Conservation (phyloP, 2,888 invertebrate genomes). For the Stegana nigrithorax region DNA sequence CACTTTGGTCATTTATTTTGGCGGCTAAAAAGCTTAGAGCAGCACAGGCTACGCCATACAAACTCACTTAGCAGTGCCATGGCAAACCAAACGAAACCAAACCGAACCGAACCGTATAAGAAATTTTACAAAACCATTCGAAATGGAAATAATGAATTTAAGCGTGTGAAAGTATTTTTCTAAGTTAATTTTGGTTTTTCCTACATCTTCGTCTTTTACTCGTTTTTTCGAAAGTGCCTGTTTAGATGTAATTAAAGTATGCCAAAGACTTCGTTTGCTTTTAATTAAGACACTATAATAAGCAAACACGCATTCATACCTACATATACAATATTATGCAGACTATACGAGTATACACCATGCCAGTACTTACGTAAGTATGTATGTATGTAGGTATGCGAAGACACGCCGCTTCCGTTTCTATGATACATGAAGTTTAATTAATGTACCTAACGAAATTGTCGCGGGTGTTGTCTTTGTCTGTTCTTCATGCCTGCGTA, state of each 20-base stretch:
- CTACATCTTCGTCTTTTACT: not conserved
- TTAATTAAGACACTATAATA: constrained; percentile 1
- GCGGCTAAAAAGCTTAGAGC: not conserved
- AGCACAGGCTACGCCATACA: no score
- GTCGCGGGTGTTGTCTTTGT: not conserved
- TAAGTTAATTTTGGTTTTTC: not conserved
- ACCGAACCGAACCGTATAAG: not conserved
- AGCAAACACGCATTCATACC: no score
- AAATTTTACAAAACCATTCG: not conserved
- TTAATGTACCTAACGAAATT: not conserved
- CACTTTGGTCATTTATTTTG: not conserved
- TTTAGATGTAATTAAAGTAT: constrained; percentile 5
- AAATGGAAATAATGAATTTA: not conserved
- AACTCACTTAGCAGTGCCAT: no score
- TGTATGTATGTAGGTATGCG: not conserved
- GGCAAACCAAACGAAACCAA: not conserved
- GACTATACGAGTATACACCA: no score
- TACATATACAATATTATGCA: no score
- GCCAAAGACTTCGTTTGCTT: constrained; percentile 1
- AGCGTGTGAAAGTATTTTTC: constrained; percentile 6
- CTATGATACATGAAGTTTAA: not conserved
- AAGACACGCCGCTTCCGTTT: not conserved
- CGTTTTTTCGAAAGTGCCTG: not conserved
- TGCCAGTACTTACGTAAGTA: no score
- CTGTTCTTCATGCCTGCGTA: not conserved